Percentiles rank a stretch among this genome's conserved stretches.
These are phyloP conservation scores for Trichosurus vulpecula DNA, from an alignment of 2,797 vertebrate genomes.

Conservation along the genomic window DNA sequence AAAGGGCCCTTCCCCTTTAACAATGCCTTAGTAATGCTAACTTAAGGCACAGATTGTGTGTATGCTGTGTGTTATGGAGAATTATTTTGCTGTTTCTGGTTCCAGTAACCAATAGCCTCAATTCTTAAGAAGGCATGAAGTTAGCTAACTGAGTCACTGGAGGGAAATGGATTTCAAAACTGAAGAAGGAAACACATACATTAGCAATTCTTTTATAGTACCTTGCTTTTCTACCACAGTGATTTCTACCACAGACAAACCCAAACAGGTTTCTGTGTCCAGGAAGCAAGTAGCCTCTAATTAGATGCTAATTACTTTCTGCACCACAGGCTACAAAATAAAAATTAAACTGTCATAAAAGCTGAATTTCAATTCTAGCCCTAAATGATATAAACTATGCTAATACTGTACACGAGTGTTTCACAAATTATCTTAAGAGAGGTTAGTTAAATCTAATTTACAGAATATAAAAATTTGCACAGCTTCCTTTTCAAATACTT, in stretches of 20 bases:
- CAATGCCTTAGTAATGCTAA: conserved; percentile 16
- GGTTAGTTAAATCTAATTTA: conserved; percentile 59
- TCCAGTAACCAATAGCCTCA: conserved; percentile 23
- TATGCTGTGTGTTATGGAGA: conserved; percentile 1
- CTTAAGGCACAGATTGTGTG: background rate
- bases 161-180: background rate
- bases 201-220: background rate
- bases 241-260: background rate
- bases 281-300: conserved; percentile 32
- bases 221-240: conserved; percentile 18
- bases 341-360: conserved; percentile 57
- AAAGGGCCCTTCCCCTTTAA: background rate
- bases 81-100: background rate
- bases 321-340: conserved; percentile 44
- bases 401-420: conserved; percentile 60
- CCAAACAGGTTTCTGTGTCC: conserved; percentile 1
- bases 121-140: background rate
- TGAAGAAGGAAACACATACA: background rate
- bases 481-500: conserved; percentile 57
- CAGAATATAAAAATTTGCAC: background rate
- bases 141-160: background rate
- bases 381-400: conserved; percentile 42
- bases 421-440: conserved; percentile 56
- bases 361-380: conserved; percentile 64
- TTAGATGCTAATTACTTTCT: conserved; percentile 42